Base-by-base conservation (phyloP, 2,888 invertebrate genomes). In the Petrolisthes manimaculis region DNA sequence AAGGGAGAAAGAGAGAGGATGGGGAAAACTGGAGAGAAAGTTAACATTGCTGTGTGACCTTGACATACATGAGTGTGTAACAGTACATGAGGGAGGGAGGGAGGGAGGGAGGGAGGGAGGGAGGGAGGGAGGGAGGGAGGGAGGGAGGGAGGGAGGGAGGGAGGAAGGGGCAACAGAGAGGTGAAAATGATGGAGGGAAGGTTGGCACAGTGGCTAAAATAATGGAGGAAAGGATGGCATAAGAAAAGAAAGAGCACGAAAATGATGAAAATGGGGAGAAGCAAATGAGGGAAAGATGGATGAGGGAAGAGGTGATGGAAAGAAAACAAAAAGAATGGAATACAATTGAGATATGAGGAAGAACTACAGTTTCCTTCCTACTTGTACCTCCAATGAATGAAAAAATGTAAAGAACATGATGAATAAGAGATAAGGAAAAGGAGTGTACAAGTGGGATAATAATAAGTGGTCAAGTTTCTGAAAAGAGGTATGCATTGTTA, bases 71-170 rank as follows among this genome's bases (percentile, higher is more conserved):
- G n/a, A 55, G n/a, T n/a, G 21, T 54, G 56, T 5, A 55, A 0
- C n/a, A 21, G 80, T 9, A 21, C 51, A 51, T 77, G 77, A 37
- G 80, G 80, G 80, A 14, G 67, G 84, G 84, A 51, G 37, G 56
- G 37, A 84, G 51, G 8, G 77, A 51, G 77, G 37, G 51, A 9
- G 24, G 18, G 51, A 18, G 51, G 51, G 6, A 18, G 77, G 51
- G 6, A 77, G 51, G 37, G 24, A 77, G 51, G 37, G 77, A 51
- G 37, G 37, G 51, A 51, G 77, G 37, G 77, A 51, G 14, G 21
- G 21, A 74, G n/a, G 21, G 21, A 5, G n/a, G 21, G 74, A 37
- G 77, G 37, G 6, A 24, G 24, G 51, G 18, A 74, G 21, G 74
- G 24, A 74, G n/a, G 24, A 74, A n/a, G 8, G n/a, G 74, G 18